Percentiles rank a stretch among this genome's conserved stretches.
Evolutionary conservation across 2,888 invertebrate species (phyloP).

Genomic region (Drosophila antonietae): DNA sequence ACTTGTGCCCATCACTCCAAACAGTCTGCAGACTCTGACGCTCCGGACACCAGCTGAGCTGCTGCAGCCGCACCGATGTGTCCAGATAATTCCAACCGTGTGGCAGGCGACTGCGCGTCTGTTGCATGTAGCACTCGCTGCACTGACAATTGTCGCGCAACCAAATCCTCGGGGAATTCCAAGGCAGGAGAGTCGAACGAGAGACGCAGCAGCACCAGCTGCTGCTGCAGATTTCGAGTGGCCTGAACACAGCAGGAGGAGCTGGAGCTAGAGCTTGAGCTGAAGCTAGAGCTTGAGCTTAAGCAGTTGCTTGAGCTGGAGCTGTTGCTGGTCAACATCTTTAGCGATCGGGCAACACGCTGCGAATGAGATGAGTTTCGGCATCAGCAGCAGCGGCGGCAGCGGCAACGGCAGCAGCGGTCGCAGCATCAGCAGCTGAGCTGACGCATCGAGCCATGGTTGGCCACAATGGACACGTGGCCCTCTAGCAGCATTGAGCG

Average conservation of each 20-base stretch:
- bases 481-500: constrained; percentile 17
- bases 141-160: constrained; percentile 91
- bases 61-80: constrained; percentile 85
- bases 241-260: constrained; percentile 12
- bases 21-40: constrained; percentile 80
- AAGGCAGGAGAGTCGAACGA: constrained; percentile 82
- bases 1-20: constrained; percentile 88
- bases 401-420: background rate
- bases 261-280: background rate
- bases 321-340: constrained; percentile 9
- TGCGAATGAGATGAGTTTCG: constrained; percentile 51
- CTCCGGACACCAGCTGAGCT: constrained; percentile 40
- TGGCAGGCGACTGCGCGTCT: constrained; percentile 87
- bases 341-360: constrained; percentile 12
- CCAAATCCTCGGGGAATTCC: constrained; percentile 88
- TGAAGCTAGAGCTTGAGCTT: background rate
- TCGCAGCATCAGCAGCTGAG: background rate
- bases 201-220: constrained; percentile 52
- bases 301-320: background rate
- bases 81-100: constrained; percentile 87
- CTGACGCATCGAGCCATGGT: constrained; percentile 44
- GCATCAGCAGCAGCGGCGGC: background rate
- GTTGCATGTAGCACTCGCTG: constrained; percentile 87
- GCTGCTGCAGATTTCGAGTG: constrained; percentile 42
- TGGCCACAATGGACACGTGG: constrained; percentile 55